A percentile compares a stretch with the other conserved stretches of the same genome.
Evolutionary conservation across 2,888 invertebrate species (phyloP).

Genomic region (Epinotia ramella): DNA sequence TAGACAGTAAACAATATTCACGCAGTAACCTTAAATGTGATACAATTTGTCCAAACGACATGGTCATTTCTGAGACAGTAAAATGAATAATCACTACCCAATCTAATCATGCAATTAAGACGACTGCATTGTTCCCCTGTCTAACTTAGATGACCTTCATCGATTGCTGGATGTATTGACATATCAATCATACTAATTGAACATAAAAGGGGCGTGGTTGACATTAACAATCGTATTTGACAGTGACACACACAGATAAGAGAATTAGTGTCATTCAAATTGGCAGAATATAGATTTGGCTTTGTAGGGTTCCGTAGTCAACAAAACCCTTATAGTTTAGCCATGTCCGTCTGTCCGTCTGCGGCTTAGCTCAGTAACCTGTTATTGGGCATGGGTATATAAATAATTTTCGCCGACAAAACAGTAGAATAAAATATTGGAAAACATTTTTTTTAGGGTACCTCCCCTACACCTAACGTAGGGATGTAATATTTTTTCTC

Average conservation of each 20-base stretch:
- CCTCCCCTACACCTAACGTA: too few relatives aligned
- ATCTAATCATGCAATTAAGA: constrained; percentile 32
- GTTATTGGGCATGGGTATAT: too few relatives aligned
- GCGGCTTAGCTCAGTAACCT: too few relatives aligned
- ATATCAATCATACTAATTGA: constrained; percentile 44
- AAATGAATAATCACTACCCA: constrained; percentile 26
- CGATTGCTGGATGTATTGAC: constrained; percentile 34
- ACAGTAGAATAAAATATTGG: too few relatives aligned
- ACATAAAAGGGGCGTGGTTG: constrained; percentile 36
- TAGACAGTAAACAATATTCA: too few relatives aligned
- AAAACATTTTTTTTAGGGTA: too few relatives aligned
- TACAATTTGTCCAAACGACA: constrained; percentile 27
- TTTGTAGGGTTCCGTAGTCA: not conserved
- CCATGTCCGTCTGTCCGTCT: too few relatives aligned
- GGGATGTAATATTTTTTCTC: too few relatives aligned
- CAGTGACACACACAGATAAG: constrained; percentile 22
- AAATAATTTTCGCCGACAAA: too few relatives aligned
- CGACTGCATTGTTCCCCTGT: constrained; percentile 39
- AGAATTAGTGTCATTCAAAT: constrained; percentile 6
- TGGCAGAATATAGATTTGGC: not conserved
- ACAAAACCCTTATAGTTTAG: too few relatives aligned
- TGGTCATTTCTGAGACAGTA: constrained; percentile 33
- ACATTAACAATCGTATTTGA: constrained; percentile 28
- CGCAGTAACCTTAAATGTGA: not conserved
- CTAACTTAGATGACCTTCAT: constrained; percentile 36